phyloP scores from a whole-genome alignment of 2,113 vertebrate genomes.

The Mola mola region DNA sequence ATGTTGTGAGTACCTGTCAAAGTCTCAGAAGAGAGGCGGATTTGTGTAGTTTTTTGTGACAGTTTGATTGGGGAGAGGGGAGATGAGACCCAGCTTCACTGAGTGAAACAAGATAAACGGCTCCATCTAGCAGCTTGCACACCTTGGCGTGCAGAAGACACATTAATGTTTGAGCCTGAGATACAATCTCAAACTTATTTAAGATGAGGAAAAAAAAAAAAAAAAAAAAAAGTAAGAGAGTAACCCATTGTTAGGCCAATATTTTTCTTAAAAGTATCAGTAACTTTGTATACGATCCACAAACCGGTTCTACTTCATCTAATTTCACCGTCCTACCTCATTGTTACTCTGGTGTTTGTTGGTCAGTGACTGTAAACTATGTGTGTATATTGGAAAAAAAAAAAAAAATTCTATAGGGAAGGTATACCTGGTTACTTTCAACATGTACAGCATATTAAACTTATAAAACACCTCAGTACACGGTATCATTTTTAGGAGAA shows the following conservation, averaged over 20 bases:
- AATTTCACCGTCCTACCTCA: slow-evolving; percentile 86
- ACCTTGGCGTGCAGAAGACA: slow-evolving; percentile 26
- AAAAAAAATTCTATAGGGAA: slow-evolving; percentile 59
- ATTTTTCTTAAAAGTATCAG: slow-evolving; percentile 76
- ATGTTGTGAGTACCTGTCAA: slow-evolving; percentile 52
- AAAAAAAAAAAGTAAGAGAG: slow-evolving; percentile 35
- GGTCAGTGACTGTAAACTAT: slow-evolving; percentile 79
- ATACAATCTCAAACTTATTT: slow-evolving; percentile 57
- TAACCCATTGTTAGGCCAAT: slow-evolving; percentile 64
- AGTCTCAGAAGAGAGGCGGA: slow-evolving; percentile 40
- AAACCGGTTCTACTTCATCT: slow-evolving; percentile 82
- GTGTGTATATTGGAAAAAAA: slow-evolving; percentile 73
- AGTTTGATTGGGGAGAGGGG: slow-evolving; percentile 34
- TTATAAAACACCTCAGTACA: slow-evolving; percentile 78
- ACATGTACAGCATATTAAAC: slow-evolving; percentile 78
- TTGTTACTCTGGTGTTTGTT: slow-evolving; percentile 83
- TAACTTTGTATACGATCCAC: slow-evolving; percentile 79
- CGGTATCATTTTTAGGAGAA: slow-evolving; percentile 71
- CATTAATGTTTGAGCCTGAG: slow-evolving; percentile 62
- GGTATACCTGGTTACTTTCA: slow-evolving; percentile 72
- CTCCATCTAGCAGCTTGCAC: slow-evolving; percentile 30
- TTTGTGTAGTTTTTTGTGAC: slow-evolving; percentile 49
- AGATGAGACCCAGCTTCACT: slow-evolving; percentile 41
- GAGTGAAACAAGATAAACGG: slow-evolving; percentile 55
- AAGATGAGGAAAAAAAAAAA: slow-evolving; percentile 28